Conservation (phyloP, 2,797 vertebrate species). For the Tarsius wallacei region DNA sequence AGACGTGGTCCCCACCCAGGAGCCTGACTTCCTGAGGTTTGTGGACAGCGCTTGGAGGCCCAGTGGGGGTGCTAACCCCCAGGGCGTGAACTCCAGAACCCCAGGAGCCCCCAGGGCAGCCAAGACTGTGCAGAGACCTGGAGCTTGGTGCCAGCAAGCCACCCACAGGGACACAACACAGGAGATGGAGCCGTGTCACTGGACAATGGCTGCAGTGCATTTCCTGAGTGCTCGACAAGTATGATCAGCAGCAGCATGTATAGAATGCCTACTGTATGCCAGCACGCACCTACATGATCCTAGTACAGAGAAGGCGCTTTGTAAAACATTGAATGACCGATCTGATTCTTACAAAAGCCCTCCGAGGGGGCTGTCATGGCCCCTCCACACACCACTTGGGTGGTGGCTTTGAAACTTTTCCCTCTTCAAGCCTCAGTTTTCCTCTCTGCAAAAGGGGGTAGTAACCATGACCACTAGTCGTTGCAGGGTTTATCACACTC, state of each 20-base stretch:
- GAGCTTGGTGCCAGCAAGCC: neutral
- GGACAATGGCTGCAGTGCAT: accelerated
- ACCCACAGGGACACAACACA: neutral
- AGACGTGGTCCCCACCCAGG: neutral
- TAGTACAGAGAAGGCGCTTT: neutral
- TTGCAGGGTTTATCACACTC: neutral
- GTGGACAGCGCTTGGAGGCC: neutral
- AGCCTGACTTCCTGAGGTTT: neutral
- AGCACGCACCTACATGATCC: accelerated
- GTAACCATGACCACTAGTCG: neutral
- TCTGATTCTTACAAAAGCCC: accelerated
- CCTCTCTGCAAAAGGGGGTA: neutral
- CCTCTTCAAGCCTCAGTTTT: neutral
- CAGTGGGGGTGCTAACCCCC: neutral
- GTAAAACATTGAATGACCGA: neutral
- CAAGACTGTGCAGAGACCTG: neutral
- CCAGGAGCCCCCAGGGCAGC: neutral
- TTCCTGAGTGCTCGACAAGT: neutral
- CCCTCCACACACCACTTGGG: neutral
- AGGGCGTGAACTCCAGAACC: neutral
- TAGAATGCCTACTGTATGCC: neutral
- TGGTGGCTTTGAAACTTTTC: neutral
- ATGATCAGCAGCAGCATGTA: neutral
- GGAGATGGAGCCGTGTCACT: neutral
- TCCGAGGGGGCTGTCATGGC: neutral